Base-by-base conservation (phyloP, 2,797 vertebrate species). In the Cuculus canorus region DNA sequence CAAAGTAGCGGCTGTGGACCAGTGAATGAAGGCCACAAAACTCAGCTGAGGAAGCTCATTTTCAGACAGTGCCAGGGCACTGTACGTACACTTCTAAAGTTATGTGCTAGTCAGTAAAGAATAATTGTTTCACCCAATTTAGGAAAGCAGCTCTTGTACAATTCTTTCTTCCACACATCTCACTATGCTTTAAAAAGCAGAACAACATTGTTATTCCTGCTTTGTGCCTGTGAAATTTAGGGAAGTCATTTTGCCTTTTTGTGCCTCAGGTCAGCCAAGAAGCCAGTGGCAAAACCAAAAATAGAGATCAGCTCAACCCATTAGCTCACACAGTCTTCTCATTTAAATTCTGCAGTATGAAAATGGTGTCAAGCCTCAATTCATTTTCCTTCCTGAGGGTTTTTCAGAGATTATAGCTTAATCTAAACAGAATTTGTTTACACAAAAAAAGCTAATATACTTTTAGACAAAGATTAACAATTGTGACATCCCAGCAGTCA, bases 261-360 rank as follows among this genome's bases (percentile, higher is more conserved):
- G n/a, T 82, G 77, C 63, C 80, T 90, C 16, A 5, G 86, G 86
- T 93, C 82, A 84, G 47, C 77, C 70, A 82, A 66, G 33, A 65
- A 95, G 66, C 39, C 73, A 70, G 59, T 37, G n/a, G 63, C 59
- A 95, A 88, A 93, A 76, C 39, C 66, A 66, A 76, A 89, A 91
- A 32, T 6, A 88, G 80, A 86, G 59, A 84, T 78, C 65, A 78
- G 72, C 24, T 72, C 37, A 64, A 90, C 75, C 41, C 76, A 79
- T 27, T 12, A 79, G 45, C 25, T 86, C 66, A 79, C 17, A 3
- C 27, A 19, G 39, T 56, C 63, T 88, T 83, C 61, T 87, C 53
- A 93, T 90, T 88, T 93, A 83, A 90, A 76, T 82, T 90, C 59
- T 88, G 53, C 45, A 75, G 41, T 43, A 83, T 69, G 76, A 86